Evolutionary conservation across 1,140 invertebrate species (phyloP), one percentile per base, ranked within the genome.

Genomic region (Drosophila guanche): DNA sequence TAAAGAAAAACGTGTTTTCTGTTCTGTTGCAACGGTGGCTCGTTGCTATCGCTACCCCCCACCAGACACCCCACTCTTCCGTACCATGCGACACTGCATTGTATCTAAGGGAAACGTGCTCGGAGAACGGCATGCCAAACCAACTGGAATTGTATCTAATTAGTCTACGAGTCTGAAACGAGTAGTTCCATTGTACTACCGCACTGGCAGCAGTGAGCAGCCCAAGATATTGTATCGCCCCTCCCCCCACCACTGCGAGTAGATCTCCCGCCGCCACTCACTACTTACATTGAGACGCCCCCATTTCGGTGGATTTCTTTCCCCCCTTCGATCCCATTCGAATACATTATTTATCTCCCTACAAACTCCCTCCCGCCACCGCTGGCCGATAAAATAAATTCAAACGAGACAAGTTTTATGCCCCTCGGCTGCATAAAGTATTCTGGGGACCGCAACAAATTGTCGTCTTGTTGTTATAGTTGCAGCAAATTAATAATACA

Each of bases 141-240:
- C 78, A 78, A 88, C 83, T 86, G 74, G 81, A 86, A 86, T 86
- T 86, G 81, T 88, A 88, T 86, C 83, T 86, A 86, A 86, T 86
- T 86, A 86, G 81, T 86, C 83, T 86, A 78, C 83, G 55, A 67
- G 77, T 80, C 72, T 47, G 53, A 56, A 51, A 63, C 65, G 10
- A 37, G 33, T 37, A 12, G 33, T 12, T 37, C 33, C 4, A 37
- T 37, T 37, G 33, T 37, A 27, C 25, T 27, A 6, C 25, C 25
- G 1, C 5, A 27, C 5, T 0, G 4, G 33, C 10, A 37, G 0
- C 10, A 37, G 33, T 10, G 58, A 48, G 16, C 29, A 43, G 22
- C 45, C 48, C 47, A 56, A 27, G 62, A 47, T 29, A 52, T 65
- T 46, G 3, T 27, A 23, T 33, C 7, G 12, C 23, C 55, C 22